phyloP scores from a whole-genome alignment of 1,140 invertebrate genomes.

The Aethina tumida region DNA sequence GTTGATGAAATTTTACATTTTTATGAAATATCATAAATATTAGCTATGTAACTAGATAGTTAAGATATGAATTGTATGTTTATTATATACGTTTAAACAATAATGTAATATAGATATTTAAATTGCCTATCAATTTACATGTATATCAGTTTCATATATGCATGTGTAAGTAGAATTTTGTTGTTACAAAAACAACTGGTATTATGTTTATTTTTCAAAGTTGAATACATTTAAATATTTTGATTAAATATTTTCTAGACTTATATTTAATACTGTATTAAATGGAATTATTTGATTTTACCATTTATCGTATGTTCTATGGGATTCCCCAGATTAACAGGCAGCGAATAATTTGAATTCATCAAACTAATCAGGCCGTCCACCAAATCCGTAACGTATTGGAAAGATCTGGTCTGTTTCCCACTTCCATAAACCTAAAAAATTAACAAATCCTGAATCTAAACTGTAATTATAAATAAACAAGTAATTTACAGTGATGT shows the following conservation, averaged over 20 bases:
- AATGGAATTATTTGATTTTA: slow-evolving; percentile 33
- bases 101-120: too few species aligned
- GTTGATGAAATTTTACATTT: too few species aligned
- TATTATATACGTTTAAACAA: too few species aligned
- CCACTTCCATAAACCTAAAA: slow-evolving; percentile 87
- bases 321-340: slow-evolving; percentile 97
- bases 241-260: slow-evolving; percentile 1
- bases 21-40: too few species aligned
- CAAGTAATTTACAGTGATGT: slow-evolving; percentile 68
- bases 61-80: too few species aligned
- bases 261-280: neutral
- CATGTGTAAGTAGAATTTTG: too few species aligned
- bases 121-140: too few species aligned
- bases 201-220: slow-evolving; percentile 8
- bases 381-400: slow-evolving; percentile 95
- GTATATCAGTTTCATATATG: too few species aligned
- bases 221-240: too few species aligned
- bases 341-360: slow-evolving; percentile 87
- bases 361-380: slow-evolving; percentile 90
- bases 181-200: neutral
- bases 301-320: slow-evolving; percentile 93
- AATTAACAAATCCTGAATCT: slow-evolving; percentile 9
- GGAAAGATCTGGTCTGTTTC: slow-evolving; percentile 94
- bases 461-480: slow-evolving; percentile 4
- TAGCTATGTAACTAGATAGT: too few species aligned